These are phyloP conservation scores for Montipora cactus DNA, from an alignment of 64 coral and sea anemone species.

Conservation along the genomic window DNA sequence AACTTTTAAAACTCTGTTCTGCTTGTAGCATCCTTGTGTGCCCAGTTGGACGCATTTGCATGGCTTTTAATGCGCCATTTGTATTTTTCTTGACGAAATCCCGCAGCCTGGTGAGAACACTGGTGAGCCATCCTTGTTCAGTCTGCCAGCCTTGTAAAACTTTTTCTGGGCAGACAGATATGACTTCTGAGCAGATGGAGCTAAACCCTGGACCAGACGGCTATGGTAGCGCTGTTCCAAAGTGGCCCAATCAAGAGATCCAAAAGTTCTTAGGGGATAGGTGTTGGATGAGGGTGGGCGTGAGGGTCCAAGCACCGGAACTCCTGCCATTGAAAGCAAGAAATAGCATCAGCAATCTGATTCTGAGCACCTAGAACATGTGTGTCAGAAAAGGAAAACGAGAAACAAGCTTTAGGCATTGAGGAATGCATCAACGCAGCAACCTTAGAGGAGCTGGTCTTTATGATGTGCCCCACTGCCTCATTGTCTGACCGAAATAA, in stretches of 20 bases:
- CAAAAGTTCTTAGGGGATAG: neutral
- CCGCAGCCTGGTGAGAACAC: no score
- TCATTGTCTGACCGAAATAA: no score
- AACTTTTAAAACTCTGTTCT: no score
- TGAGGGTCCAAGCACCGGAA: neutral
- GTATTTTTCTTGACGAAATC: no score
- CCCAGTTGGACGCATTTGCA: no score
- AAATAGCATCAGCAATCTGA: slow-evolving; percentile 33
- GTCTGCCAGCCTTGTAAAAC: slow-evolving; percentile 5
- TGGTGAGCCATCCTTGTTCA: slow-evolving; percentile 7
- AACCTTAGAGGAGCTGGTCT: no score
- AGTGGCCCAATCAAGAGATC: neutral
- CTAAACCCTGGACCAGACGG: slow-evolving; percentile 14
- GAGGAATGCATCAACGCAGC: neutral
- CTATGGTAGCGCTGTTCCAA: neutral
- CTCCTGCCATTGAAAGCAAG: slow-evolving; percentile 5
- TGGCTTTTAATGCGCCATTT: no score
- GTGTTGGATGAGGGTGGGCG: neutral
- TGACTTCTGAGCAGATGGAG: slow-evolving; percentile 5
- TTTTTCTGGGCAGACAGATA: slow-evolving; percentile 41
- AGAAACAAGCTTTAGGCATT: neutral
- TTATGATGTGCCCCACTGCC: no score
- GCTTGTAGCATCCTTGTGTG: no score
- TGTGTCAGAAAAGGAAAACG: slow-evolving; percentile 28
- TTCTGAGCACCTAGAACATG: slow-evolving; percentile 40